Conservation (phyloP, 1,140 invertebrate species). For the Lepeophtheirus salmonis region DNA sequence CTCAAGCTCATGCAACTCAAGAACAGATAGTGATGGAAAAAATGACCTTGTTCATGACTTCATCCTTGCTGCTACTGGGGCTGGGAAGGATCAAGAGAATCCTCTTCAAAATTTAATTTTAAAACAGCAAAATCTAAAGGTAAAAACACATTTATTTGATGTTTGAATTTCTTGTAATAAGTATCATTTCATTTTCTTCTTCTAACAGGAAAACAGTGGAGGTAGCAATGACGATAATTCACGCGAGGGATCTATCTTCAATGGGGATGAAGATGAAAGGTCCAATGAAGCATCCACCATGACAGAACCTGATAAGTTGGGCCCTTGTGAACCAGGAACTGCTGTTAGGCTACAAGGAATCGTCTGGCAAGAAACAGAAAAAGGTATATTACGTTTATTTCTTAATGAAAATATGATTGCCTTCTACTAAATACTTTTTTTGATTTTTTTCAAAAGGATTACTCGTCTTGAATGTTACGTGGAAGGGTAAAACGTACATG, state of each 20-base stretch:
- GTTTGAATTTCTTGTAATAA: too few relatives aligned
- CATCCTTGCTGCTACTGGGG: neutral
- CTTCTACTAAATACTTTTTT: neutral
- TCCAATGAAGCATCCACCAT: constrained; percentile 13
- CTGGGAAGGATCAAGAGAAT: neutral
- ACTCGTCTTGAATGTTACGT: constrained; percentile 10
- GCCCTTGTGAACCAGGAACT: constrained; percentile 17
- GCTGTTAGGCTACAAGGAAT: constrained; percentile 17
- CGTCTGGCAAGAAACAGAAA: constrained; percentile 19
- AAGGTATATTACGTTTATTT: too few relatives aligned
- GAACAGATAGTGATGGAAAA: neutral
- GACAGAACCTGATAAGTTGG: constrained; percentile 17
- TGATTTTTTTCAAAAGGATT: constrained; percentile 8
- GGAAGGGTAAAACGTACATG: constrained; percentile 16
- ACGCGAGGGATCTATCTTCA: neutral
- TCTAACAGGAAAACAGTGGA: neutral
- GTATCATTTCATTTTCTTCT: too few relatives aligned
- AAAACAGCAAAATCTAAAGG: neutral
- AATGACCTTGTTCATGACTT: neutral
- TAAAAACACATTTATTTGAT: too few relatives aligned
- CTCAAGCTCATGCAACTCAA: neutral
- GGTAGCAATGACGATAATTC: neutral
- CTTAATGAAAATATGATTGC: too few relatives aligned
- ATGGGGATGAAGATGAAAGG: neutral
- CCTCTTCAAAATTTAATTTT: neutral